Conservation (phyloP, 1,140 invertebrate genomes). For the Monochamus saltuarius region DNA sequence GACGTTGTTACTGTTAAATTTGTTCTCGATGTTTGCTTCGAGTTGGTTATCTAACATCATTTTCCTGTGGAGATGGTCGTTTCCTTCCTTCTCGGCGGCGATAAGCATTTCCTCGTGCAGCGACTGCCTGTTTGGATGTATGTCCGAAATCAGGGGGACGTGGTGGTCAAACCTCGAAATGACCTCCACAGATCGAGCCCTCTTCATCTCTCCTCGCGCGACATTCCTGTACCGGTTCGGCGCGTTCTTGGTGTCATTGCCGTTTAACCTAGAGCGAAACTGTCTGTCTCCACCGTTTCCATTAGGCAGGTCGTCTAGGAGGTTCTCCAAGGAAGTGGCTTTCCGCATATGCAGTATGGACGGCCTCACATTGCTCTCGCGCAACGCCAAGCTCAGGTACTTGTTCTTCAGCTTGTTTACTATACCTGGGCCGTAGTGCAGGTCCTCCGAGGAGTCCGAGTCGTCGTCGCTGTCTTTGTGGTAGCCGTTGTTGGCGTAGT, state of each 20-base stretch:
- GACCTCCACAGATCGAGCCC: conserved; percentile 82
- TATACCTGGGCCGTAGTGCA: conserved; percentile 89
- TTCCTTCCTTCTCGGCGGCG: conserved; percentile 30
- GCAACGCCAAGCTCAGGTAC: conserved; percentile 77
- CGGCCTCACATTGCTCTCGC: conserved; percentile 65
- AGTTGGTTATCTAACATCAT: conserved; percentile 41
- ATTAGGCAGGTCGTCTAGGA: conserved; percentile 68
- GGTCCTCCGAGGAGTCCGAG: conserved; percentile 68
- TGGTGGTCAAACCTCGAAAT: conserved; percentile 57
- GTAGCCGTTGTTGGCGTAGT: conserved; percentile 24
- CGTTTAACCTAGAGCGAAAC: conserved; percentile 36
- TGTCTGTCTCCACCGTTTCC: conserved; percentile 43
- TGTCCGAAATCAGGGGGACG: conserved; percentile 17
- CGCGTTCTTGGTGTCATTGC: conserved; percentile 46
- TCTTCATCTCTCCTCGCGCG: conserved; percentile 66
- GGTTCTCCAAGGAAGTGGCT: conserved; percentile 81
- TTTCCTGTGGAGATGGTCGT: conserved; percentile 28
- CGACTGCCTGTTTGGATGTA: conserved; percentile 39
- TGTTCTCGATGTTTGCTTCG: conserved; percentile 48
- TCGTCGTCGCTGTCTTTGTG: conserved; percentile 27
- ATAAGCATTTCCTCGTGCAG: conserved; percentile 46
- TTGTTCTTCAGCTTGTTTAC: conserved; percentile 82
- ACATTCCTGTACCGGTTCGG: conserved; percentile 50
- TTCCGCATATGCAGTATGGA: conserved; percentile 68
- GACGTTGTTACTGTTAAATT: conserved; percentile 14